Evolutionary conservation across 2,888 invertebrate species (phyloP).

Genomic region (Ormia ochracea): DNA sequence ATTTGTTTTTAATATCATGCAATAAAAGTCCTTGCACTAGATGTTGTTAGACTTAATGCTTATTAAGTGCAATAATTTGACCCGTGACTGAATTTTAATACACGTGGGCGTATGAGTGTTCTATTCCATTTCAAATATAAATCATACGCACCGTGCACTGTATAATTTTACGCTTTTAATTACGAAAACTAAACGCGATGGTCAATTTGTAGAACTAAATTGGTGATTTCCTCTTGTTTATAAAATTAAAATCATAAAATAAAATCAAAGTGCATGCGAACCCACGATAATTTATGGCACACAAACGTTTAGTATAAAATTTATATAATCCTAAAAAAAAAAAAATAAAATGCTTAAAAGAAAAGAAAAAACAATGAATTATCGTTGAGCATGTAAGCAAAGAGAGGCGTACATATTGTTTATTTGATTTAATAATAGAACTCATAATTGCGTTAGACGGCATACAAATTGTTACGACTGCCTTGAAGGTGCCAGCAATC

Average conservation of each 20-base stretch:
- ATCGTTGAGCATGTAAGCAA: slow-evolving; percentile 35
- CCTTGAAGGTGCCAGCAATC: too few relatives aligned
- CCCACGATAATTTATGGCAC: too few relatives aligned
- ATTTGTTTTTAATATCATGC: too few relatives aligned
- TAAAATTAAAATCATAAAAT: slow-evolving; percentile 4
- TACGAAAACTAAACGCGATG: slow-evolving; percentile 11
- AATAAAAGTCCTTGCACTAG: too few relatives aligned
- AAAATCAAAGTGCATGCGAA: too few relatives aligned
- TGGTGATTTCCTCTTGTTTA: slow-evolving; percentile 11
- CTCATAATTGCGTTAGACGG: too few relatives aligned
- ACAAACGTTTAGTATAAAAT: too few relatives aligned
- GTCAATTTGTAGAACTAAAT: slow-evolving; percentile 13
- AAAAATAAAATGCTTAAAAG: too few relatives aligned
- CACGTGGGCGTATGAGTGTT: not conserved
- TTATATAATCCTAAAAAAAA: too few relatives aligned
- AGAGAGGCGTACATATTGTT: too few relatives aligned
- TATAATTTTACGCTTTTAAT: slow-evolving; percentile 16
- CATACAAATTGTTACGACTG: too few relatives aligned
- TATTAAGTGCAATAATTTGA: not conserved
- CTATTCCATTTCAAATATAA: slow-evolving; percentile 1
- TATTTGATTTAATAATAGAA: too few relatives aligned
- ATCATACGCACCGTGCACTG: not conserved
- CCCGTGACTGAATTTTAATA: not conserved
- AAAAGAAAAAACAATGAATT: slow-evolving; percentile 20
- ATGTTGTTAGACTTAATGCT: not conserved